Conservation (phyloP, 2,888 invertebrate genomes). For the Diaprepes abbreviatus region DNA sequence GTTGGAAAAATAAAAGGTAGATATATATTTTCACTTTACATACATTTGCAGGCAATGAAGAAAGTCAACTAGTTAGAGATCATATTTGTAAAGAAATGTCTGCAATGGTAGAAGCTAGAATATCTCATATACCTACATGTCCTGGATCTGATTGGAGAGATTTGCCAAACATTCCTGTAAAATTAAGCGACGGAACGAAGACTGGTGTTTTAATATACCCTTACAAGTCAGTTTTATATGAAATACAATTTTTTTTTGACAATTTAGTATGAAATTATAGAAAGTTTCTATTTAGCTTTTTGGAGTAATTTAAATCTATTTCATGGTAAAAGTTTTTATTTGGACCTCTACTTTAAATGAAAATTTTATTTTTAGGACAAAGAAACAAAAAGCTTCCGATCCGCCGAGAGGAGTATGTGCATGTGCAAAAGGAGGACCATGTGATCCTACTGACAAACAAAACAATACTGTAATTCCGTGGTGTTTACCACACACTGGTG, state of each 20-base stretch:
- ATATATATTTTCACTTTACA: too few relatives aligned
- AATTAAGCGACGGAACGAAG: constrained; percentile 79
- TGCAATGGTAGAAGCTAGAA: constrained; percentile 82
- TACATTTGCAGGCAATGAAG: constrained; percentile 24
- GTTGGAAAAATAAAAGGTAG: too few relatives aligned
- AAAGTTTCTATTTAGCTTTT: too few relatives aligned
- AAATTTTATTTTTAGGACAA: constrained; percentile 63
- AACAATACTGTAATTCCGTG: constrained; percentile 89
- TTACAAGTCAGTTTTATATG: constrained; percentile 68
- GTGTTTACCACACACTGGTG: constrained; percentile 90
- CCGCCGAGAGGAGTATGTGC: constrained; percentile 81
- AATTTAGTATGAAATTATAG: too few relatives aligned
- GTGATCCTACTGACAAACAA: constrained; percentile 81
- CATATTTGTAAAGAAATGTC: constrained; percentile 91
- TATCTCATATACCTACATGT: constrained; percentile 79
- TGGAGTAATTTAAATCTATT: too few relatives aligned
- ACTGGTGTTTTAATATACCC: constrained; percentile 71
- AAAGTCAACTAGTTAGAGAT: constrained; percentile 68
- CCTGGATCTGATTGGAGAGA: constrained; percentile 90
- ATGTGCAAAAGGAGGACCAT: constrained; percentile 77
- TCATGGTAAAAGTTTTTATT: too few relatives aligned
- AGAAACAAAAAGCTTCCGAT: constrained; percentile 68
- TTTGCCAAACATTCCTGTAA: constrained; percentile 82
- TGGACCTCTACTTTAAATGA: too few relatives aligned
- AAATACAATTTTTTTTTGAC: too few relatives aligned